Conservation (phyloP, 2,888 invertebrate genomes). For the Calameuta pallipes region DNA sequence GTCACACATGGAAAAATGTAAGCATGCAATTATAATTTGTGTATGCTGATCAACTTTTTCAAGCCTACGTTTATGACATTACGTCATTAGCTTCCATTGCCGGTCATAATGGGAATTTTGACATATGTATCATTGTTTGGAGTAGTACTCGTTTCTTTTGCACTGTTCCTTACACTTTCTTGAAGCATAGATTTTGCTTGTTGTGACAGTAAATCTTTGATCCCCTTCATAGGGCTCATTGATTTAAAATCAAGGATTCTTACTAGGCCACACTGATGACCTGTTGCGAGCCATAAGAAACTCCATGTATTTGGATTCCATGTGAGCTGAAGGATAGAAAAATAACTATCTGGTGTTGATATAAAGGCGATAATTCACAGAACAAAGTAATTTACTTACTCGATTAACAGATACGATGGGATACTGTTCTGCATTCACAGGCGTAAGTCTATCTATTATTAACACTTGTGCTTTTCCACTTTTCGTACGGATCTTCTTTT, state of each 20-base stretch:
- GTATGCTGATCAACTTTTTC: background rate
- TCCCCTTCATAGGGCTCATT: constrained; percentile 32
- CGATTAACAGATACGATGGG: constrained; percentile 62
- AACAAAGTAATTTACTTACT: constrained; percentile 40
- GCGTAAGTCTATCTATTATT: constrained; percentile 41
- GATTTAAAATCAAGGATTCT: constrained; percentile 55
- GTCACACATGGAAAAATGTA: background rate
- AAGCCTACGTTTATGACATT: background rate
- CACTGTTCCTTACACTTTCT: constrained; percentile 7
- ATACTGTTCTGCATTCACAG: constrained; percentile 56
- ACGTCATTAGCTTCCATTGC: background rate
- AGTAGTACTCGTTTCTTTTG: background rate
- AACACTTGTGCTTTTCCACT: constrained; percentile 24
- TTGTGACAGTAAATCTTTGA: constrained; percentile 34
- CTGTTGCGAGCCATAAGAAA: constrained; percentile 64
- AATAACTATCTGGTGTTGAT: constrained; percentile 9
- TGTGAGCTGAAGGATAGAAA: constrained; percentile 47
- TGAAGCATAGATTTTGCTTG: constrained; percentile 34
- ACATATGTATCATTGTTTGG: background rate
- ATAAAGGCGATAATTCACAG: background rate
- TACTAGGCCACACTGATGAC: constrained; percentile 66
- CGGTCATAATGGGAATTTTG: background rate
- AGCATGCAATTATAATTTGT: background rate
- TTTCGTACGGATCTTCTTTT: constrained; percentile 27
- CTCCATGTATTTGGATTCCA: constrained; percentile 68